phyloP scores from a whole-genome alignment of 2,888 invertebrate genomes.

The Monoplex corrugatus region DNA sequence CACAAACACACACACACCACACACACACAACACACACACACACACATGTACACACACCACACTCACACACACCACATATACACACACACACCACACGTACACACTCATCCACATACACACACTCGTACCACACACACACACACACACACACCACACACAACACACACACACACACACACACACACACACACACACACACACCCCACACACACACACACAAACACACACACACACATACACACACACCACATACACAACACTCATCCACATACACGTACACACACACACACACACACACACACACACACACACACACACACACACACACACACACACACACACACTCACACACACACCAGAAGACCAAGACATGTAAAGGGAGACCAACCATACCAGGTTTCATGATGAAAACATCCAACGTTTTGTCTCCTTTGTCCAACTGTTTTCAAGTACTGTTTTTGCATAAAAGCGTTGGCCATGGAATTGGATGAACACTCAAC shows the following conservation, averaged over 20 bases:
- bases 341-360: background rate
- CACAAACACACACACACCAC: background rate
- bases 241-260: too few species aligned
- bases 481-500: too few species aligned
- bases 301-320: background rate
- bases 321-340: background rate
- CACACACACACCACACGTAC: background rate
- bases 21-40: background rate
- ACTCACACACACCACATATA: background rate
- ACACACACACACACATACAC: too few species aligned
- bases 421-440: too few species aligned
- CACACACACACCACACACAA: constrained; percentile 20
- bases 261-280: constrained; percentile 3
- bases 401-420: too few species aligned
- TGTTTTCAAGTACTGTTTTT: too few species aligned
- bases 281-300: background rate
- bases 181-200: background rate
- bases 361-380: background rate
- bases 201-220: background rate
- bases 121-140: background rate
- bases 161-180: background rate
- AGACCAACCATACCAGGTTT: too few species aligned
- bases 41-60: background rate
- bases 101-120: background rate
- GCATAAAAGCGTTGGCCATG: too few species aligned